phyloP scores from a whole-genome alignment of 2,888 invertebrate species.

The Sepioteuthis lessoniana region DNA sequence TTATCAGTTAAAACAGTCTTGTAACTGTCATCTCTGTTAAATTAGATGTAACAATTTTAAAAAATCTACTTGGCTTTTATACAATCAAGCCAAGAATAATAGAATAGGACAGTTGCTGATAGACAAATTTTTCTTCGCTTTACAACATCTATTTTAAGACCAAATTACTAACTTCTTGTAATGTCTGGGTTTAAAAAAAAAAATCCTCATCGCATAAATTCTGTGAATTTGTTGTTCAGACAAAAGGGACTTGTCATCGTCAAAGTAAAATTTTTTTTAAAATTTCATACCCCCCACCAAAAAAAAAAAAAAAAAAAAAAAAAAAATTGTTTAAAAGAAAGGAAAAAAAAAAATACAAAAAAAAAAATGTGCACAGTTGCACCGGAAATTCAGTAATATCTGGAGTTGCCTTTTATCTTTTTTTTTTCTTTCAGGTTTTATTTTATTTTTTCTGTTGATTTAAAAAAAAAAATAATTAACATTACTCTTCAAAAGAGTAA shows the following conservation, averaged over 20 bases:
- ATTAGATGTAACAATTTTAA: background rate
- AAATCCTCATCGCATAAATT: background rate
- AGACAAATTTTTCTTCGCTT: background rate
- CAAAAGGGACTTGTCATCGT: background rate
- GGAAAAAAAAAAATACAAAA: background rate
- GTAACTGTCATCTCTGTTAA: background rate
- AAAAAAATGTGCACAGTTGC: background rate
- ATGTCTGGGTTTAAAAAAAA: background rate
- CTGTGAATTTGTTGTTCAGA: background rate
- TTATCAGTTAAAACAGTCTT: background rate
- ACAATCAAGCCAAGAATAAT: background rate
- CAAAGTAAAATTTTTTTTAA: too few species aligned
- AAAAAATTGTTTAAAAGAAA: background rate
- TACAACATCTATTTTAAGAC: background rate
- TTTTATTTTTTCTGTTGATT: slow-evolving; percentile 1
- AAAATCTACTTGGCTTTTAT: background rate
- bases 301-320: background rate
- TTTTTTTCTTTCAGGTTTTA: too few species aligned
- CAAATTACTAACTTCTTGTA: background rate
- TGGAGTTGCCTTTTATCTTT: background rate
- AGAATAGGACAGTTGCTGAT: background rate
- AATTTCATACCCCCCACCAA: too few species aligned
- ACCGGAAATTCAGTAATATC: background rate
- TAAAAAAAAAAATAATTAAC: background rate
- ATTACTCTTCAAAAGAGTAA: background rate